Conservation (phyloP, 2,888 invertebrate genomes). For the Phengaris alcon region DNA sequence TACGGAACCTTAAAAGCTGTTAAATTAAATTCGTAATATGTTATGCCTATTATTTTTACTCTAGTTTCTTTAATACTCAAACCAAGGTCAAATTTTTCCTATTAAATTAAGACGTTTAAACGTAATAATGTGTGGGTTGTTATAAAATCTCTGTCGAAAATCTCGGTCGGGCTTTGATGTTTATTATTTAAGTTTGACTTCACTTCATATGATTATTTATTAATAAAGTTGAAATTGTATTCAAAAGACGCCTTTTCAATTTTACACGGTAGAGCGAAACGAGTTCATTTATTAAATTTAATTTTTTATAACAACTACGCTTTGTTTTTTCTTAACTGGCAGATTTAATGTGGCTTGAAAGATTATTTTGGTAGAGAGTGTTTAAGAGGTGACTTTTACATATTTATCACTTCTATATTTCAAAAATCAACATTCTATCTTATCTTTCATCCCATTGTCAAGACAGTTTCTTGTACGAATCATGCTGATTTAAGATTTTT, state of each 20-base stretch:
- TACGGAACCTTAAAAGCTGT: background rate
- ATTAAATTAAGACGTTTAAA: background rate
- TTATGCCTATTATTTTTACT: too few relatives aligned
- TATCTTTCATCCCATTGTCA: too few relatives aligned
- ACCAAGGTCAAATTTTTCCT: background rate
- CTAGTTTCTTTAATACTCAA: background rate
- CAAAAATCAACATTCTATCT: too few relatives aligned
- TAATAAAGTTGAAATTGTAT: conserved; percentile 9
- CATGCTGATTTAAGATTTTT: too few relatives aligned
- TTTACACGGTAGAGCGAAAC: background rate
- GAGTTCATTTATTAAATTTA: background rate
- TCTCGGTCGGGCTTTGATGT: conserved; percentile 22
- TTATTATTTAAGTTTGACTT: conserved; percentile 2
- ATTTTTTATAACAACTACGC: background rate
- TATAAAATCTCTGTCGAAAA: background rate
- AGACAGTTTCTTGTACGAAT: too few relatives aligned
- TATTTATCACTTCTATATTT: too few relatives aligned
- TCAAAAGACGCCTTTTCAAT: background rate
- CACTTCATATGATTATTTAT: conserved; percentile 17
- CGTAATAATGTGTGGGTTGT: background rate
- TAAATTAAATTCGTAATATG: background rate
- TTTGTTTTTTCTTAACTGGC: background rate
- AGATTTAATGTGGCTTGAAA: background rate
- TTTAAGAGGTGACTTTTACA: too few relatives aligned
- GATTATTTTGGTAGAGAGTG: too few relatives aligned